Evolutionary conservation across 2,113 vertebrate genomes (phyloP).

Genomic region (Alouatta palliata): DNA sequence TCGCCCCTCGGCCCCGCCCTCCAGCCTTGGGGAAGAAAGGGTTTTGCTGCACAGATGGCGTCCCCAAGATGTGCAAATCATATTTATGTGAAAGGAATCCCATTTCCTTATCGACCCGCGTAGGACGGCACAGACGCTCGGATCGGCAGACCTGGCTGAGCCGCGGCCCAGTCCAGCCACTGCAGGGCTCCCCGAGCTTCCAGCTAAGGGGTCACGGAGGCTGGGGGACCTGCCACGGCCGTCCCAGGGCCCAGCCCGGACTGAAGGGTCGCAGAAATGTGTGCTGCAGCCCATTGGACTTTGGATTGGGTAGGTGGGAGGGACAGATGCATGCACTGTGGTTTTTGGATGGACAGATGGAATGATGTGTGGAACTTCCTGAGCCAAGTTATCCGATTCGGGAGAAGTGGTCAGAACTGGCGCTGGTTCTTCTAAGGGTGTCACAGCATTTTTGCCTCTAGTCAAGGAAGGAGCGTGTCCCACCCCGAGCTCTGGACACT

Average conservation of each 20-base stretch:
- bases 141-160: accelerated
- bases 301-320: background rate
- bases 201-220: background rate
- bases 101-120: accelerated
- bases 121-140: background rate
- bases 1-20: background rate
- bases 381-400: background rate
- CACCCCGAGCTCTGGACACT: background rate
- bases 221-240: too few species aligned
- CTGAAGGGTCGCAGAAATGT: accelerated
- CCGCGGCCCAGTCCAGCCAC: background rate
- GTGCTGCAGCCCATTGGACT: background rate
- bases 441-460: background rate
- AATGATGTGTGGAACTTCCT: background rate
- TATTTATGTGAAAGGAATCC: background rate
- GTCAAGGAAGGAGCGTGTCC: background rate
- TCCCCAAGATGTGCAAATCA: background rate
- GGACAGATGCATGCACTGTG: accelerated
- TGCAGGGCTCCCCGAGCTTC: background rate
- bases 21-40: background rate
- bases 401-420: background rate
- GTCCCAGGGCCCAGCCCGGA: background rate
- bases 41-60: background rate
- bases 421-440: background rate
- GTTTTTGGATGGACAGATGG: too few species aligned